Evolutionary conservation across 2,888 invertebrate species (phyloP), one percentile per base, ranked within the genome.

Genomic region (Eugnorisma glareosa): DNA sequence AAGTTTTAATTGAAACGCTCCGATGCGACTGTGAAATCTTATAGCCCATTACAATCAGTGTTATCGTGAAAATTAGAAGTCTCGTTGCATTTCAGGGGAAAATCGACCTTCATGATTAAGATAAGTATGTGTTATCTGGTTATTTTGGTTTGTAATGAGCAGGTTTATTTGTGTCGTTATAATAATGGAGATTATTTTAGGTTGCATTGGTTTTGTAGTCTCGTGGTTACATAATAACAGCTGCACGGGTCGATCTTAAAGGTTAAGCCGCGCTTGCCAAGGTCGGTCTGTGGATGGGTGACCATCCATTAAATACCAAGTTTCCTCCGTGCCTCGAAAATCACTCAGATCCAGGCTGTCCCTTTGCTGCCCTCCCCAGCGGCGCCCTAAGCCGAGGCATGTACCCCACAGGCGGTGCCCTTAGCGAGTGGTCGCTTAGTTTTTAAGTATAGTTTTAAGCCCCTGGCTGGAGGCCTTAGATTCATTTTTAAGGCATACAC

Each of bases 1-100:
- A 93, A 94, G 93, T 94, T 94, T 93, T 94, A 94, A 94, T 94
- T 94, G 94, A 94, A 94, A 92, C 88, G 91, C 91, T 91, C 85
- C 90, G 90, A 91, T 90, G 92, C 88, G 90, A 91, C 92, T 92
- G 90, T 91, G 91, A 93, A 93, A 93, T 93, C 92, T 92, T 92
- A 93, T 92, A 87, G 91, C 82, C 91, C 89, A 92, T 93, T 91
- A 91, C 89, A 89, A 89, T 91, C 88, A 88, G 79, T 90, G 91
- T 90, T 92, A 93, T 92, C 91, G 82, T 82, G 57, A 83, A 86
- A 81, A 88, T 88, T 88, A 79, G 77, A 88, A 78, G 72, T 61
- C 59, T 82, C 66, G 59, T 64, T 75, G 83, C 71, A 72, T n/a
- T 68, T 67, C 68, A 51, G 35, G 67, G 63, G 45, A 73, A 67